Evolutionary conservation across 2,888 invertebrate genomes (phyloP).

Genomic region (Sclerodermus sp.): DNA sequence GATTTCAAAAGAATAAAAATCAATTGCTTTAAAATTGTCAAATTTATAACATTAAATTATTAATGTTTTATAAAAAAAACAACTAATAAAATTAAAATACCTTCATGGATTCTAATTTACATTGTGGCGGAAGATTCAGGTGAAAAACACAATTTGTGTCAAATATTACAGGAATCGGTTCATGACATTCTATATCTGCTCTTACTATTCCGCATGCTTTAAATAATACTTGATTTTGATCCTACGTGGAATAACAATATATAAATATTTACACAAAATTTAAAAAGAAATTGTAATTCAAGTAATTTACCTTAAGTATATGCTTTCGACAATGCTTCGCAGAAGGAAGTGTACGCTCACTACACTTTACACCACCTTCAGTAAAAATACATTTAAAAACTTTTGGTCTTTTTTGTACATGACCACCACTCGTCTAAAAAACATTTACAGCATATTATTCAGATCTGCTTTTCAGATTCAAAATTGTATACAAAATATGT

Average conservation of each 20-base stretch:
- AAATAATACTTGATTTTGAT: conserved; percentile 73
- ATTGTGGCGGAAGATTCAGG: conserved; percentile 67
- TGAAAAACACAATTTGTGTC: conserved; percentile 74
- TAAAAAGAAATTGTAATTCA: conserved; percentile 4
- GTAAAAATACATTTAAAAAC: conserved; percentile 73
- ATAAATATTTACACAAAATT: too few relatives aligned
- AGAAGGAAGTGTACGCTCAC: conserved; percentile 72
- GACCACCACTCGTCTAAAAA: conserved; percentile 62
- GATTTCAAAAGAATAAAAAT: too few relatives aligned
- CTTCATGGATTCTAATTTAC: conserved; percentile 67
- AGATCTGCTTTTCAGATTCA: too few relatives aligned
- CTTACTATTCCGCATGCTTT: conserved; percentile 73
- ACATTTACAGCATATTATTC: conserved; percentile 9
- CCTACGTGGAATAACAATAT: conserved; percentile 48
- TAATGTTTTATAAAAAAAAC: too few relatives aligned
- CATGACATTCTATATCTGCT: conserved; percentile 72
- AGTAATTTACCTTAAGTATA: conserved; percentile 66
- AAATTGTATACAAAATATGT: too few relatives aligned
- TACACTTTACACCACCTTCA: conserved; percentile 82
- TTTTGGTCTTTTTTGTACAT: conserved; percentile 61
- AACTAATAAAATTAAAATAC: too few relatives aligned
- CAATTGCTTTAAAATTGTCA: too few relatives aligned
- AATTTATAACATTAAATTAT: too few relatives aligned
- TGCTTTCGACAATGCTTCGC: conserved; percentile 83
- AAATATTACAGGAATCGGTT: conserved; percentile 71